Evolutionary conservation across 2,888 invertebrate genomes (phyloP).

Genomic region (Noctua janthina): DNA sequence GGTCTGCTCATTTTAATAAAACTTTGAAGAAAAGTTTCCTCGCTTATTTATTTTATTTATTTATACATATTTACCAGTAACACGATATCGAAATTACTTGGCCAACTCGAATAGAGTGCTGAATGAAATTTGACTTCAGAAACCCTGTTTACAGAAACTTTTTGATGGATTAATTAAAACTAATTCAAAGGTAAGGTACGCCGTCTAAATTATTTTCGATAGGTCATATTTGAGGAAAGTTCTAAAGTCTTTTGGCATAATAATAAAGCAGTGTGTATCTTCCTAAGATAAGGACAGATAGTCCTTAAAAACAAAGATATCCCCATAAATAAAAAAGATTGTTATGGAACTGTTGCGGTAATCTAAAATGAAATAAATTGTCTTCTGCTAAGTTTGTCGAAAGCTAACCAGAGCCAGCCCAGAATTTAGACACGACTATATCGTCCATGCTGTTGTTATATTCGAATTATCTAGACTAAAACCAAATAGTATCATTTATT

Average conservation of each 20-base stretch:
- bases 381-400: background rate
- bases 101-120: slow-evolving; percentile 37
- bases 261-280: background rate
- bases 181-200: slow-evolving; percentile 35
- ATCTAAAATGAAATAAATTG: background rate
- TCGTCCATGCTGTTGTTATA: too few relatives aligned
- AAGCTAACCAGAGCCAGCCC: background rate
- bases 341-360: background rate
- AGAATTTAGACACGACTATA: background rate
- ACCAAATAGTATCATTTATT: background rate
- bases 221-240: slow-evolving; percentile 33
- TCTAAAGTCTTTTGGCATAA: background rate
- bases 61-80: slow-evolving; percentile 42
- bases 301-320: background rate
- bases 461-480: background rate
- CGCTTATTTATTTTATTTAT: slow-evolving; percentile 33
- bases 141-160: slow-evolving; percentile 55
- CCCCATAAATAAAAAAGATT: background rate
- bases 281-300: background rate
- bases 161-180: slow-evolving; percentile 54
- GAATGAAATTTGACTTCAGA: slow-evolving; percentile 57
- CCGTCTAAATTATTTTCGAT: slow-evolving; percentile 34
- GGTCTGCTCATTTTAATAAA: slow-evolving; percentile 24
- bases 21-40: slow-evolving; percentile 34
- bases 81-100: slow-evolving; percentile 46